These are phyloP conservation scores for Onychomys leucogaster DNA, from an alignment of 2,797 vertebrate species.

Conservation along the genomic window DNA sequence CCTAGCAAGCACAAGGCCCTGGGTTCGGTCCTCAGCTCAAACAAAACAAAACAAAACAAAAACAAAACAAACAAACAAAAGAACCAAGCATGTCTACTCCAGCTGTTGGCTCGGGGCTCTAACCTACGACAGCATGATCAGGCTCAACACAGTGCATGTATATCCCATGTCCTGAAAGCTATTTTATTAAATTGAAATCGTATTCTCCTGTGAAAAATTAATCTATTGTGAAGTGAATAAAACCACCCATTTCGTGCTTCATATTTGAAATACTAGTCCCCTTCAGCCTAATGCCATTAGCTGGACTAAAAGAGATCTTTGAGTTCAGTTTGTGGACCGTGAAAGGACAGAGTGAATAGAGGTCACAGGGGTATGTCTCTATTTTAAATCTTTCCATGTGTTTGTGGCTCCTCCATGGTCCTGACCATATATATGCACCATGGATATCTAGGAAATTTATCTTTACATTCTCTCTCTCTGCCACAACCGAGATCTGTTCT, in stretches of 20 bases:
- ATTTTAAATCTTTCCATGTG: neutral
- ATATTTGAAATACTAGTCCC: neutral
- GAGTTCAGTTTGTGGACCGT: neutral
- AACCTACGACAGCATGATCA: neutral
- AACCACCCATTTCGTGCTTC: neutral
- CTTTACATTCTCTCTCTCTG: neutral
- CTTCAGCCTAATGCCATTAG: neutral
- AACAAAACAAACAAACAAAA: too few species aligned
- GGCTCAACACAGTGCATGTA: neutral
- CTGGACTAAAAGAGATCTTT: neutral
- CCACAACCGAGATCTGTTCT: neutral
- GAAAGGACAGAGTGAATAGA: neutral
- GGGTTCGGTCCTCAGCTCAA: too few species aligned
- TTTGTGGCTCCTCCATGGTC: neutral
- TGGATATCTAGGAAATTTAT: neutral
- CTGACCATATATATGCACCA: neutral
- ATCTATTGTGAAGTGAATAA: neutral
- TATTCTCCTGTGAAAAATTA: slow-evolving; percentile 31
- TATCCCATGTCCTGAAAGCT: neutral
- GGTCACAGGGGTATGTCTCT: neutral
- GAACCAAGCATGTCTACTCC: neutral
- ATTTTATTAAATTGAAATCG: neutral
- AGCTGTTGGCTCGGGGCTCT: neutral
- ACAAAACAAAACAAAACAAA: too few species aligned
- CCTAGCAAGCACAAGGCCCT: too few species aligned